phyloP scores from a whole-genome alignment of 2,888 invertebrate genomes.

The Volucella inflata region DNA sequence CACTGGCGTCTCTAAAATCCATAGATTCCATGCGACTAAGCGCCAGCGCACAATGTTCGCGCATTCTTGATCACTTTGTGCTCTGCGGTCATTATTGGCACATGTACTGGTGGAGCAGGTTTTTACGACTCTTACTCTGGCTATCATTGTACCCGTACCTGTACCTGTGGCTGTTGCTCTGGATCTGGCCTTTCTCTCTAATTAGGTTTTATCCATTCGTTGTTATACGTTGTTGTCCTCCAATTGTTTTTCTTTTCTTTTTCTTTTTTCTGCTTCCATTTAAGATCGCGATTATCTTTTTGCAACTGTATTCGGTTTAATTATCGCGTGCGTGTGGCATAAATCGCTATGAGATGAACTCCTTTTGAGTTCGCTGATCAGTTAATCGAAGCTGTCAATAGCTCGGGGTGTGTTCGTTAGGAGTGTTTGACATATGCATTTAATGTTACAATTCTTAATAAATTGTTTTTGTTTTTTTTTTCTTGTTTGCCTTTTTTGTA shows the following conservation, averaged over 20 bases:
- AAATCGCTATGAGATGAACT: conserved; percentile 52
- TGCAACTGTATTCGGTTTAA: conserved; percentile 65
- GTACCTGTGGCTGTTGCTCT: conserved; percentile 2
- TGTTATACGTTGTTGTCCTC: conserved; percentile 35
- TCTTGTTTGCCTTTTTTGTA: conserved; percentile 65
- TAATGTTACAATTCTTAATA: no score
- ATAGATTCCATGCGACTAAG: conserved; percentile 66
- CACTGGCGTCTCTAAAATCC: conserved; percentile 46
- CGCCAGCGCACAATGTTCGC: conserved; percentile 61
- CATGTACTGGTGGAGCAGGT: conserved; percentile 36
- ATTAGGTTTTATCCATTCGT: conserved; percentile 64
- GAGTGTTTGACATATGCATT: conserved; percentile 16
- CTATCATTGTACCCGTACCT: no score
- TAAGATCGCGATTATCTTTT: conserved; percentile 46
- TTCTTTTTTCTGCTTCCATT: conserved; percentile 15
- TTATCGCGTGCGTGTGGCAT: conserved; percentile 71
- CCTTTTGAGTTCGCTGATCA: conserved; percentile 51
- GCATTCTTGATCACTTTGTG: conserved; percentile 63
- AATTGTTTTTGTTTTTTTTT: conserved; percentile 31
- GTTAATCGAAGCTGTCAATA: conserved; percentile 44
- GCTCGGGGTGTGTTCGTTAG: conserved; percentile 16
- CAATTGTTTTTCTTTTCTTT: conserved; percentile 16
- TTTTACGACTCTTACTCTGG: not conserved
- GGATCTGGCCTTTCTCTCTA: conserved; percentile 46
- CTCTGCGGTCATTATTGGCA: conserved; percentile 49